Evolutionary conservation across 2,113 vertebrate genomes (phyloP).

Genomic region (Pseudolaguvia tuberculata): DNA sequence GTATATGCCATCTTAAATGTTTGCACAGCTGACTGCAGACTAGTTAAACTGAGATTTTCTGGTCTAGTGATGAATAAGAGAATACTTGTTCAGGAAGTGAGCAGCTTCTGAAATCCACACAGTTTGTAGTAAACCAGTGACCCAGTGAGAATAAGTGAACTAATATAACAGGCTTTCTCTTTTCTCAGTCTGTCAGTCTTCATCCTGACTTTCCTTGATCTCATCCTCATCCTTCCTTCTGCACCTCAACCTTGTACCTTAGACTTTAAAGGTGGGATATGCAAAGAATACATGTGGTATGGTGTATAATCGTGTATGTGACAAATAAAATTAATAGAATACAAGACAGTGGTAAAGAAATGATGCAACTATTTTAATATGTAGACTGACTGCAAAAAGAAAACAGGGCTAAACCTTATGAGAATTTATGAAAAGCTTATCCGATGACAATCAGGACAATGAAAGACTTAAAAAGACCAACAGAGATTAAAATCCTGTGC

Average conservation of each 20-base stretch:
- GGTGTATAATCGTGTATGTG: too few relatives aligned
- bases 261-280: too few relatives aligned
- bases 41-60: background rate
- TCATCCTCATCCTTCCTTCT: constrained; percentile 13
- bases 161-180: background rate
- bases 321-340: too few relatives aligned
- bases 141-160: background rate
- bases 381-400: background rate
- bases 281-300: too few relatives aligned
- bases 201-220: constrained; percentile 12
- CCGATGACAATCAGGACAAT: background rate
- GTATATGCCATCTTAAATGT: too few relatives aligned
- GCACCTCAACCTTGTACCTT: too few relatives aligned
- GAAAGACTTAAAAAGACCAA: background rate
- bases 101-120: background rate
- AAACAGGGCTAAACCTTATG: too few relatives aligned
- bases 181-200: constrained; percentile 1
- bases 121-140: too few relatives aligned
- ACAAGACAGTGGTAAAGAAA: too few relatives aligned
- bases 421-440: background rate
- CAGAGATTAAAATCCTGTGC: background rate
- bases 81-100: background rate
- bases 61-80: background rate
- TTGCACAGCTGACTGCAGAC: background rate
- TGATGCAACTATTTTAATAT: too few relatives aligned